A percentile compares a stretch with the other conserved stretches of the same genome.
Conservation (phyloP, 2,888 invertebrate species). For the Trimorus sp. region DNA sequence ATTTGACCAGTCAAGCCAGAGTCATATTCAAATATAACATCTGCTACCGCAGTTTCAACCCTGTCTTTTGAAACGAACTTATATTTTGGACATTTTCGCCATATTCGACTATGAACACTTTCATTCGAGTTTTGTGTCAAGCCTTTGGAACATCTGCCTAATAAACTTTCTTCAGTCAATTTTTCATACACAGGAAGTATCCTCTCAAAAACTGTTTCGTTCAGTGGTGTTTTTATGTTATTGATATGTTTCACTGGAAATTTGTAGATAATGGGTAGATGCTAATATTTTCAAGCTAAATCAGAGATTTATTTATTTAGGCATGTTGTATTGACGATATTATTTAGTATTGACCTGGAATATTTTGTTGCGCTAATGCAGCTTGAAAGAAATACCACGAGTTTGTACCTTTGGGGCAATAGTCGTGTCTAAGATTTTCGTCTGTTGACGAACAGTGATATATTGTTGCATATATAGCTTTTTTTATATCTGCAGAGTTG, state of each 20-base stretch:
- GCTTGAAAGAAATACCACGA: constrained; percentile 55
- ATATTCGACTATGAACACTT: constrained; percentile 33
- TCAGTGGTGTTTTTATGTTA: constrained; percentile 13
- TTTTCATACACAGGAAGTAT: constrained; percentile 34
- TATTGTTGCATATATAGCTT: constrained; percentile 22
- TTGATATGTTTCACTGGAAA: background rate
- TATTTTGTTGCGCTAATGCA: constrained; percentile 1
- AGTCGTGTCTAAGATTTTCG: constrained; percentile 14
- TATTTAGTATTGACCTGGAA: constrained; percentile 20
- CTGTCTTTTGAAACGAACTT: background rate
- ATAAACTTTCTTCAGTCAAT: constrained; percentile 4
- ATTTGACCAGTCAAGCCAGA: background rate
- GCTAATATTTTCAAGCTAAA: no score
- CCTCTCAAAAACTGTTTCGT: constrained; percentile 7
- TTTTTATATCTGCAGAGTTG: no score
- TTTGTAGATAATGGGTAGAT: no score
- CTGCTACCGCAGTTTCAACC: constrained; percentile 13
- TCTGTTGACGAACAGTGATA: constrained; percentile 51
- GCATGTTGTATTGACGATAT: no score
- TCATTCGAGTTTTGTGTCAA: constrained; percentile 51
- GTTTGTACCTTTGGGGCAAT: constrained; percentile 29
- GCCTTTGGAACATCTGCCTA: constrained; percentile 25
- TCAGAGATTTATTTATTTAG: no score
- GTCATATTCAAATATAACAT: constrained; percentile 6
- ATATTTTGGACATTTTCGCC: constrained; percentile 6